These are phyloP conservation scores for Eupleurogrammus muticus DNA, from an alignment of 2,797 vertebrate species.

Conservation along the genomic window DNA sequence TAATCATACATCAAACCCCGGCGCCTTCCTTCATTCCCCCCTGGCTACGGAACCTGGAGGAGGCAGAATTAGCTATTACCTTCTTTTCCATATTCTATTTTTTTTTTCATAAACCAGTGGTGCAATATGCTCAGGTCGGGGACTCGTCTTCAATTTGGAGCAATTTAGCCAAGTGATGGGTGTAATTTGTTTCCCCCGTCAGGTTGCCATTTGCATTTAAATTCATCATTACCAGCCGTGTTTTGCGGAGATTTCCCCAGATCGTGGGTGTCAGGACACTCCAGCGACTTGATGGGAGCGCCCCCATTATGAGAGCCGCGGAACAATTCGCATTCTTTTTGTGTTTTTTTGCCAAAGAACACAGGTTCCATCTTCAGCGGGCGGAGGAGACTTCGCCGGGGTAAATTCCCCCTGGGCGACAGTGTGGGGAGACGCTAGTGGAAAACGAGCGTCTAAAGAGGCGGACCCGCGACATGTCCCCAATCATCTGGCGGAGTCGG, in stretches of 20 bases:
- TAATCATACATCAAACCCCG: constrained; percentile 47
- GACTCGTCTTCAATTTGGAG: constrained; percentile 72
- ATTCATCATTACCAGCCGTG: constrained; percentile 74
- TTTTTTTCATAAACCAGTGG: constrained; percentile 51
- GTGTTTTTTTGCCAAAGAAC: constrained; percentile 33
- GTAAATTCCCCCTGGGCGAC: constrained; percentile 9
- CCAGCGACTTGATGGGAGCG: constrained; percentile 41
- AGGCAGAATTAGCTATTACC: constrained; percentile 64
- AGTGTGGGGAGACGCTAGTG: constrained; percentile 3
- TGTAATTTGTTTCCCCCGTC: constrained; percentile 76
- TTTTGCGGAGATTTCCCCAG: constrained; percentile 71
- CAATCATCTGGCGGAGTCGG: neutral
- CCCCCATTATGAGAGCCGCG: constrained; percentile 38
- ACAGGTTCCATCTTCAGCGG: constrained; percentile 2
- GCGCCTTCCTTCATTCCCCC: constrained; percentile 42
- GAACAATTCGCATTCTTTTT: constrained; percentile 36
- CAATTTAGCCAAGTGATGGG: constrained; percentile 77
- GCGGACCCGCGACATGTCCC: constrained; percentile 7
- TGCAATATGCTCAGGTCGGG: constrained; percentile 64
- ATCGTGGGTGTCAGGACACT: constrained; percentile 66
- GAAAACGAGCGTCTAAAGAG: constrained; percentile 11
- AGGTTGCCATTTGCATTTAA: constrained; percentile 78
- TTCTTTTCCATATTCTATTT: constrained; percentile 61
- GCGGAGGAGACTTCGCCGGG: neutral
- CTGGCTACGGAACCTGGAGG: constrained; percentile 26